Conservation (phyloP, 2,113 vertebrate species). For the Pungitius pungitius region DNA sequence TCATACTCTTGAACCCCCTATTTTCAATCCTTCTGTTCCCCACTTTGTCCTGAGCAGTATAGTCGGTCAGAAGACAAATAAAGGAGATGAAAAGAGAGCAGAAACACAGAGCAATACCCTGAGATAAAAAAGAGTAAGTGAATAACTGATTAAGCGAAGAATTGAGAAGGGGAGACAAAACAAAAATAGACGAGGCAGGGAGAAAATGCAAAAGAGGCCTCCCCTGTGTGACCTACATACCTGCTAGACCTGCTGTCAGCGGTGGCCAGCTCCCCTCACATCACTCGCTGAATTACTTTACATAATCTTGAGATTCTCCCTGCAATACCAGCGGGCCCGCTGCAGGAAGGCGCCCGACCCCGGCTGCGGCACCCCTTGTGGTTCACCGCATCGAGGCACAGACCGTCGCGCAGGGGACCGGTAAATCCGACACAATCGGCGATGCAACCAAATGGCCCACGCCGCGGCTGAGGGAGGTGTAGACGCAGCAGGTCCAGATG, state of each 20-base stretch:
- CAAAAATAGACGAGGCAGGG: conserved; percentile 70
- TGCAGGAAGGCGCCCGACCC: conserved; percentile 44
- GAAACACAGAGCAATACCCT: conserved; percentile 30
- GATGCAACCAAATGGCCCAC: conserved; percentile 44
- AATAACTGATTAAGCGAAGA: conserved; percentile 70
- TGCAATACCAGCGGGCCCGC: conserved; percentile 35
- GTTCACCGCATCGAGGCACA: conserved; percentile 43
- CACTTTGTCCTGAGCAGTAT: too few species aligned
- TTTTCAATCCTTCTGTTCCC: conserved; percentile 15
- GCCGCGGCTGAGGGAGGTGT: conserved; percentile 9
- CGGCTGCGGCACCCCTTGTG: conserved; percentile 56
- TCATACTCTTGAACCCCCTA: conserved; percentile 28
- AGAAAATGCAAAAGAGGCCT: conserved; percentile 71
- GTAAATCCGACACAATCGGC: conserved; percentile 34
- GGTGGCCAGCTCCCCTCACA: conserved; percentile 71
- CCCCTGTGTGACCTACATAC: conserved; percentile 80
- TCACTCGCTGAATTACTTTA: conserved; percentile 79
- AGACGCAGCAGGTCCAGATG: conserved; percentile 5
- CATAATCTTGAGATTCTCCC: conserved; percentile 77
- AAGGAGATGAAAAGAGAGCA: conserved; percentile 22
- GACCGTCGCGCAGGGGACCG: conserved; percentile 18
- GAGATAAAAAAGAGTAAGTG: conserved; percentile 66
- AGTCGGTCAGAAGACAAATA: too few species aligned
- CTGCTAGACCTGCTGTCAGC: conserved; percentile 79
- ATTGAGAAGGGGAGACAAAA: conserved; percentile 62